Conservation (phyloP, 2,888 invertebrate genomes). For the Coenonympha glycerion region DNA sequence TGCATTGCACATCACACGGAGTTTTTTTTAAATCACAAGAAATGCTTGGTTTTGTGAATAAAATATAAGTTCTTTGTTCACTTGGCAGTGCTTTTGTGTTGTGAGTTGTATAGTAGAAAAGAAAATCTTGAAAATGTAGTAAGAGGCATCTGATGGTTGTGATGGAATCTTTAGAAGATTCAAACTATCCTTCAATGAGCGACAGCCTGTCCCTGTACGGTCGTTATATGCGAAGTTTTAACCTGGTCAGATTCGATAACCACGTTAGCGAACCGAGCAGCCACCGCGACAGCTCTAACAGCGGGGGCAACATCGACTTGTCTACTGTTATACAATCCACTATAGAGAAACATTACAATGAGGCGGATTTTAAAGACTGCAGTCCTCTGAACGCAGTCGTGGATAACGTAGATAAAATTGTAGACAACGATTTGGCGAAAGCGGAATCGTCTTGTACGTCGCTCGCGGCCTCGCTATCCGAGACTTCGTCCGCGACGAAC, state of each 20-base stretch:
- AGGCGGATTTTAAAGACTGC: constrained; percentile 38
- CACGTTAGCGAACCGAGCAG: constrained; percentile 39
- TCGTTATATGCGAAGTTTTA: constrained; percentile 67
- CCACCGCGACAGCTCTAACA: constrained; percentile 46
- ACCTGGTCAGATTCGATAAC: constrained; percentile 50
- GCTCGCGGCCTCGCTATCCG: constrained; percentile 44
- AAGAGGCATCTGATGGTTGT: constrained; percentile 44
- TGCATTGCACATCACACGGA: background rate
- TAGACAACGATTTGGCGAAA: constrained; percentile 48
- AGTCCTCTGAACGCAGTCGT: constrained; percentile 39
- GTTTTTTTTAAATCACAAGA: background rate
- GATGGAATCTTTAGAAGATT: constrained; percentile 69
- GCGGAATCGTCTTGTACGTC: constrained; percentile 49
- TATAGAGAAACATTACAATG: constrained; percentile 48
- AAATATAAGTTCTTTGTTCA: background rate
- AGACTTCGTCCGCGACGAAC: constrained; percentile 53
- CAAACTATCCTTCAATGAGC: constrained; percentile 66
- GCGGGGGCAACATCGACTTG: constrained; percentile 57
- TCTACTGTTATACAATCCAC: constrained; percentile 44
- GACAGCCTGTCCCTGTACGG: constrained; percentile 69
- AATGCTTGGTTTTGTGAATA: background rate
- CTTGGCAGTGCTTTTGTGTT: background rate
- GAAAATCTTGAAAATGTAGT: constrained; percentile 18
- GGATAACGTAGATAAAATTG: constrained; percentile 42
- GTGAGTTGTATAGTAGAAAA: background rate